These are phyloP conservation scores for Hippopotamyrus pictus DNA, from an alignment of 2,797 vertebrate genomes.

Conservation along the genomic window DNA sequence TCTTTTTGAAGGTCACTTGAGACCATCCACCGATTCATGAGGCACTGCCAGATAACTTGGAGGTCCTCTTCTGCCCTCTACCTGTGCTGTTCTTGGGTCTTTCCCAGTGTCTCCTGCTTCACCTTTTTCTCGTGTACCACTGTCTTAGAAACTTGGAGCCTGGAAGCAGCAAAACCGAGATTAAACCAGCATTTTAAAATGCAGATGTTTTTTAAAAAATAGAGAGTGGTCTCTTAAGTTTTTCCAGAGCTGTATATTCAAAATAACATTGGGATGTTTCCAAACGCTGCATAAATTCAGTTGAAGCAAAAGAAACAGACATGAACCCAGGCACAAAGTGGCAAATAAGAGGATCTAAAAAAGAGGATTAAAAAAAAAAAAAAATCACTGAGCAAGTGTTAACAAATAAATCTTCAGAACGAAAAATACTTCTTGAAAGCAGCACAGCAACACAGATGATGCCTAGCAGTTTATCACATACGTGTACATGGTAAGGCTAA, in stretches of 20 bases:
- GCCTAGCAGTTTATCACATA: neutral
- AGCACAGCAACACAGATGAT: neutral
- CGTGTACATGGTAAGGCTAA: neutral
- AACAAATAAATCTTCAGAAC: neutral
- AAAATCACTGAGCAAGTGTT: neutral
- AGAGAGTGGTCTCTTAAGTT: neutral
- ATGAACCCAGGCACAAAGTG: neutral
- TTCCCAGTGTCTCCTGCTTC: neutral
- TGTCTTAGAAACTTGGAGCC: neutral
- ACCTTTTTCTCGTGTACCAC: neutral
- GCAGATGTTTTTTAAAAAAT: neutral
- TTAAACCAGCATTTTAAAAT: neutral
- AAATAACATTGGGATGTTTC: neutral
- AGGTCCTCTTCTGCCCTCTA: neutral
- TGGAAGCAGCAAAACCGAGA: neutral
- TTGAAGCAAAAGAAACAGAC: neutral
- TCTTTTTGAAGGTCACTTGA: neutral
- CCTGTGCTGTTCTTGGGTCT: neutral
- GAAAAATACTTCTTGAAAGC: neutral
- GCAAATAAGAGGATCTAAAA: neutral
- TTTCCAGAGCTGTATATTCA: neutral
- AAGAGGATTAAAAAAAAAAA: neutral
- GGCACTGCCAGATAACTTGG: neutral
- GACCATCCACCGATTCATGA: neutral
- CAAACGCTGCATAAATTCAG: neutral